A percentile compares a stretch with the other conserved stretches of the same genome.
Evolutionary conservation across 1,140 invertebrate species (phyloP).

Genomic region (Drosophila azteca): DNA sequence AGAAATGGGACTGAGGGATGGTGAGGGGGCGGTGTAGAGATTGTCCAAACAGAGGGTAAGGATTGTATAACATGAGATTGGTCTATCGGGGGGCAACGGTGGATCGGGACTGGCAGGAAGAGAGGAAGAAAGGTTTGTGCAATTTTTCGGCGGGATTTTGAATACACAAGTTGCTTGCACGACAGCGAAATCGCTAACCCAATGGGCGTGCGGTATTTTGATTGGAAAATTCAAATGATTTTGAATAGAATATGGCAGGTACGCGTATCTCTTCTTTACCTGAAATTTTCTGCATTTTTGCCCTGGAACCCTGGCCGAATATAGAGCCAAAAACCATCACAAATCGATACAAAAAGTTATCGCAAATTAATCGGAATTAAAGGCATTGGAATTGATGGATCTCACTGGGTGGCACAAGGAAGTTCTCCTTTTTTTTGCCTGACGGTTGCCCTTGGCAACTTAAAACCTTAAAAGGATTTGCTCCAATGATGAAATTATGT

Average conservation of each 20-base stretch:
- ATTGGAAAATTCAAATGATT: no score
- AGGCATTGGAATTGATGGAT: neutral
- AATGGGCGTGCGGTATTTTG: no score
- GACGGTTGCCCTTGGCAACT: slow-evolving; percentile 28
- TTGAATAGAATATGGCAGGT: no score
- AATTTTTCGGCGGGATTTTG: slow-evolving; percentile 3
- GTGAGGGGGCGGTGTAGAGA: neutral
- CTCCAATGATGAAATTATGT: slow-evolving; percentile 48
- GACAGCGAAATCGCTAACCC: no score
- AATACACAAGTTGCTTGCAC: no score
- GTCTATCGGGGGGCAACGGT: slow-evolving; percentile 11
- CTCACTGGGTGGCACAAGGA: neutral
- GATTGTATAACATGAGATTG: slow-evolving; percentile 52
- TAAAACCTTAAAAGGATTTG: slow-evolving; percentile 51
- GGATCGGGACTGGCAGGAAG: no score
- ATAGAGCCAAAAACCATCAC: neutral
- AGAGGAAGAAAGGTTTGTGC: neutral
- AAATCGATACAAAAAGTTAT: neutral
- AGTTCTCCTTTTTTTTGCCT: slow-evolving; percentile 6
- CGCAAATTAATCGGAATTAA: slow-evolving; percentile 13
- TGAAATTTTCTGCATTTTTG: no score
- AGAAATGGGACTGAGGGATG: neutral
- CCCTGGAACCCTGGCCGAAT: no score
- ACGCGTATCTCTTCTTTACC: no score
- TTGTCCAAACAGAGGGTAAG: slow-evolving; percentile 31